phyloP scores from a whole-genome alignment of 2,797 vertebrate genomes.

The Streptopelia turtur region DNA sequence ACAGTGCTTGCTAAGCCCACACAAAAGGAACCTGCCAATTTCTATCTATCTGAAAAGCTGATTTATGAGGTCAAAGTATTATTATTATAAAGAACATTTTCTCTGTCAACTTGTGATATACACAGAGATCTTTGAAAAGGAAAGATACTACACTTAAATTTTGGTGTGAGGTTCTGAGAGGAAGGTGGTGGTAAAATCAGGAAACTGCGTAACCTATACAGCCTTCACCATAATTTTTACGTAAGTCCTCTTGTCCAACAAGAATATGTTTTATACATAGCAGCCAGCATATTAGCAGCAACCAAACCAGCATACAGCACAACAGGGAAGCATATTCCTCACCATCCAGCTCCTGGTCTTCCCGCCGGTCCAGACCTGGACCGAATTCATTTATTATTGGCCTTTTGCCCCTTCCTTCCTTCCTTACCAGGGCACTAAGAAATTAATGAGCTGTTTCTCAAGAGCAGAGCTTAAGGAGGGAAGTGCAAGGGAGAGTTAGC shows the following conservation, averaged over 20 bases:
- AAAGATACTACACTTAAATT: background rate
- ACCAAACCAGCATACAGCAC: background rate
- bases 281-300: background rate
- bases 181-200: background rate
- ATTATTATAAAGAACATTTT: background rate
- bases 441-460: conserved; percentile 32
- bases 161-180: background rate
- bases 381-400: background rate
- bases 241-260: background rate
- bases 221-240: background rate
- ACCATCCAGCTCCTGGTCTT: background rate
- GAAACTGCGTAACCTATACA: background rate
- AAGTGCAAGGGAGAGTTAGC: background rate
- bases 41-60: background rate
- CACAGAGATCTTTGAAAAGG: background rate
- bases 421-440: background rate
- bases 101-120: background rate
- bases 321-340: background rate
- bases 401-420: background rate
- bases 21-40: background rate
- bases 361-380: background rate
- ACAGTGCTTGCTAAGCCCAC: background rate
- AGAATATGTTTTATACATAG: background rate
- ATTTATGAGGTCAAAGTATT: background rate
- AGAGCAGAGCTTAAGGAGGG: conserved; percentile 11